phyloP scores from a whole-genome alignment of 2,888 invertebrate genomes.

The Cataglyphis cursor region DNA sequence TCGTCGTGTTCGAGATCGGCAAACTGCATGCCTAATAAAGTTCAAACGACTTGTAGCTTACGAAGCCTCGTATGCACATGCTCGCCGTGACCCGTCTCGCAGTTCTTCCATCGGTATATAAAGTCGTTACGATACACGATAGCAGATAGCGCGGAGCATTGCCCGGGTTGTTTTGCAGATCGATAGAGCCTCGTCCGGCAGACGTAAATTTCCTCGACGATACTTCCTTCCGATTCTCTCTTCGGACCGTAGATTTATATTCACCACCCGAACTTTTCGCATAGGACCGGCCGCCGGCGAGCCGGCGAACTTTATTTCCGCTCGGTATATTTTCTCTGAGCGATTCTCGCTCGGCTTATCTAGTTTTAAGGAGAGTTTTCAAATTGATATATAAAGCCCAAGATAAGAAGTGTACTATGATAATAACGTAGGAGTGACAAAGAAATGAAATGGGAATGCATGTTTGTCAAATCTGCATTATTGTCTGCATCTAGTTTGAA shows the following conservation, averaged over 20 bases:
- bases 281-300: slow-evolving; percentile 14
- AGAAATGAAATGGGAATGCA: background rate
- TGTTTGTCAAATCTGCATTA: background rate
- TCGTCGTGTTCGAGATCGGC: slow-evolving; percentile 77
- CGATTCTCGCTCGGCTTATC: slow-evolving; percentile 36
- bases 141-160: slow-evolving; percentile 59
- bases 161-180: slow-evolving; percentile 45
- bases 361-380: slow-evolving; percentile 27
- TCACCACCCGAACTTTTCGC: slow-evolving; percentile 29
- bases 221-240: slow-evolving; percentile 52
- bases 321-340: slow-evolving; percentile 42
- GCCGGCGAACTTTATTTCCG: slow-evolving; percentile 43
- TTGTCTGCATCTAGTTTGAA: background rate
- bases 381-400: slow-evolving; percentile 5
- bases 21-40: slow-evolving; percentile 80
- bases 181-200: slow-evolving; percentile 46
- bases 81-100: slow-evolving; percentile 64
- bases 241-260: slow-evolving; percentile 36
- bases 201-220: slow-evolving; percentile 45
- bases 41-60: slow-evolving; percentile 83
- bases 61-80: slow-evolving; percentile 75
- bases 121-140: slow-evolving; percentile 63
- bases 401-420: slow-evolving; percentile 9
- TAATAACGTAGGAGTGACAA: background rate
- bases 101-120: slow-evolving; percentile 61